Base-by-base conservation (phyloP, 2,113 vertebrate genomes). In the Helogale parvula region DNA sequence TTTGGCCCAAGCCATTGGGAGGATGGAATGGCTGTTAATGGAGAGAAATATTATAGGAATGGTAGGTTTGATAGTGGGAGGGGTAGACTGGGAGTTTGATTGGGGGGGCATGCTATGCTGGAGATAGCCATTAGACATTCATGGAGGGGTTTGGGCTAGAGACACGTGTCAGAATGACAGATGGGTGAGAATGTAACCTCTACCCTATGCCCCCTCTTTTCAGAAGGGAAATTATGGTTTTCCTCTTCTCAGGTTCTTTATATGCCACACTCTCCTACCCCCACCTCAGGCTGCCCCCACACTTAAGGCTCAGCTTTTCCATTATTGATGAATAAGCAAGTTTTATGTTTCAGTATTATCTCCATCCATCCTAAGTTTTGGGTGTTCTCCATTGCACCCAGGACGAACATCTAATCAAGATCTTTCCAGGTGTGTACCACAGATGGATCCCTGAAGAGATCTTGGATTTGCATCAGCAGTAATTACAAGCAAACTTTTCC, bases 181-280 rank as follows among this genome's bases (percentile, higher is more conserved):
- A 29, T 16, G 2, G 23, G 19, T 81, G 29, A 81, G 50, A 76
- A 95, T 84, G 8, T 25, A n/a, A n/a, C 14, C 33, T 19, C 45
- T 85, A 4, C 35, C 4, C 13, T n/a, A 0, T 17, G 2, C 14
- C 6, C 15, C 16, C n/a, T 52, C 41, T 41, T n/a, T 93, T 71
- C 31, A 76, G 7, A 72, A 81, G 38, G 33, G 33, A 92, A 91
- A 66, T 60, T 10, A 27, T 5, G 7, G 8, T 31, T 91, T 95
- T 63, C 50, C 25, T 69, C 57, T 77, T 21, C 72, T 91, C 9
- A 52, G 3, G 19, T 52, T 93, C 60, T 80, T 93, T 79, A n/a
- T 0, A 0, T 0, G 14, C 25, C 8, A 0, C 3, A 14, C 68
- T n/a, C 23, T 17, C 35, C 0, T 1, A 33, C 6, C 3, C 25